Percentiles rank a stretch among this genome's conserved stretches.
These are phyloP conservation scores for Oscheius sp. DNA, from an alignment of 2,888 invertebrate species.

Conservation along the genomic window DNA sequence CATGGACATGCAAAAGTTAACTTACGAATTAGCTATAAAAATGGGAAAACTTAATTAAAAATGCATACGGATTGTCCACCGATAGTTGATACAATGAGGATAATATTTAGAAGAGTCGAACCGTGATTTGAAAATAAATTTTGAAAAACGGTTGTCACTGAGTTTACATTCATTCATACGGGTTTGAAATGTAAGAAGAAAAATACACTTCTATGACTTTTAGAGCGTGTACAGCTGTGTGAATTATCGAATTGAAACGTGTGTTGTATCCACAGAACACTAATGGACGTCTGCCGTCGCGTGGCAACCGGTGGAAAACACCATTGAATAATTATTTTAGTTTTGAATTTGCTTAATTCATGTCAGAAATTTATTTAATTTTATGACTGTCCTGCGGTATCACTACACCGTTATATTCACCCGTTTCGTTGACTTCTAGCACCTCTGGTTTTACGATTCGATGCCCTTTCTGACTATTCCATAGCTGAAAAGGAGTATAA, in stretches of 20 bases:
- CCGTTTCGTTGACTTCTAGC: slow-evolving; percentile 27
- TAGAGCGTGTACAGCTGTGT: too few relatives aligned
- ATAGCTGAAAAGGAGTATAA: slow-evolving; percentile 57
- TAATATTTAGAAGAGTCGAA: slow-evolving; percentile 58
- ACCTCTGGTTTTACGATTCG: slow-evolving; percentile 32
- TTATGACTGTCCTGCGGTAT: slow-evolving; percentile 17
- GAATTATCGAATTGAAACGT: too few relatives aligned
- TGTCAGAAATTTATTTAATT: slow-evolving; percentile 15
- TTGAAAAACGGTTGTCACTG: slow-evolving; percentile 53
- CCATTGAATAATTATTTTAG: neutral
- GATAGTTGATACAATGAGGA: slow-evolving; percentile 64
- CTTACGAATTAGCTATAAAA: slow-evolving; percentile 56
- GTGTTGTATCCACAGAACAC: too few relatives aligned
- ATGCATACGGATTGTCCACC: slow-evolving; percentile 61
- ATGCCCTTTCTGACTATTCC: slow-evolving; percentile 51
- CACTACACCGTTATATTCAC: slow-evolving; percentile 10
- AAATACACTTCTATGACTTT: too few relatives aligned
- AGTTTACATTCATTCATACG: slow-evolving; percentile 38
- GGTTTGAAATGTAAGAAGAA: neutral
- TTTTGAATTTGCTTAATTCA: too few relatives aligned
- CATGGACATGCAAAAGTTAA: slow-evolving; percentile 64
- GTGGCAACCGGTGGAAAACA: too few relatives aligned
- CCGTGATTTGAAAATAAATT: slow-evolving; percentile 63
- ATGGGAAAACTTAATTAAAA: neutral
- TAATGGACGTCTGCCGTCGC: too few relatives aligned